Percentiles rank a stretch among this genome's conserved stretches.
phyloP scores from a whole-genome alignment of 2,113 vertebrate genomes.

The Mormoops blainvillei region DNA sequence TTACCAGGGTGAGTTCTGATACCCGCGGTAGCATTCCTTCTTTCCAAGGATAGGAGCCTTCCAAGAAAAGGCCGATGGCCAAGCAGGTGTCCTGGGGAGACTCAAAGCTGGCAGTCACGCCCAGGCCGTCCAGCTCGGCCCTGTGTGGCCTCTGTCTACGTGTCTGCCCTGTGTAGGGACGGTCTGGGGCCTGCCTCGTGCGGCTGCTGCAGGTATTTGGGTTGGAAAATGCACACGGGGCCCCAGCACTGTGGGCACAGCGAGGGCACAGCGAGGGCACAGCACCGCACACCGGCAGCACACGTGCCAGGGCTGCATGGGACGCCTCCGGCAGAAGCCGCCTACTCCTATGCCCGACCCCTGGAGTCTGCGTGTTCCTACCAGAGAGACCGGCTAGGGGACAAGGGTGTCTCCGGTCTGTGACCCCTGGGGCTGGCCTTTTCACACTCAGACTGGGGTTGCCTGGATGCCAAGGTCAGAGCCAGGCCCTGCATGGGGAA shows the following conservation, averaged over 20 bases:
- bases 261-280: not conserved
- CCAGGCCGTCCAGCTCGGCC: rapidly evolving
- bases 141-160: rapidly evolving
- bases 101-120: not conserved
- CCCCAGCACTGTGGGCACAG: rapidly evolving
- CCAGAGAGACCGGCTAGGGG: rapidly evolving
- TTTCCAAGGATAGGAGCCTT: not conserved
- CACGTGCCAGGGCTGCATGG: rapidly evolving
- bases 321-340: rapidly evolving
- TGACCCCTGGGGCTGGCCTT: rapidly evolving
- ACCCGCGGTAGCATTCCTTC: not conserved
- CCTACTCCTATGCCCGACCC: rapidly evolving
- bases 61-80: not conserved
- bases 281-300: rapidly evolving
- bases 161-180: rapidly evolving
- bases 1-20: rapidly evolving
- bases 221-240: rapidly evolving
- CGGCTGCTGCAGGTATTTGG: rapidly evolving
- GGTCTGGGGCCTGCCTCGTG: rapidly evolving
- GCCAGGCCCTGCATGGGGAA: not conserved
- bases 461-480: not conserved
- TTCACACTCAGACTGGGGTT: not conserved
- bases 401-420: rapidly evolving
- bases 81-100: not conserved
- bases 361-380: not conserved